phyloP scores from a whole-genome alignment of 2,113 vertebrate species.

The Pelecanoides urinatrix region DNA sequence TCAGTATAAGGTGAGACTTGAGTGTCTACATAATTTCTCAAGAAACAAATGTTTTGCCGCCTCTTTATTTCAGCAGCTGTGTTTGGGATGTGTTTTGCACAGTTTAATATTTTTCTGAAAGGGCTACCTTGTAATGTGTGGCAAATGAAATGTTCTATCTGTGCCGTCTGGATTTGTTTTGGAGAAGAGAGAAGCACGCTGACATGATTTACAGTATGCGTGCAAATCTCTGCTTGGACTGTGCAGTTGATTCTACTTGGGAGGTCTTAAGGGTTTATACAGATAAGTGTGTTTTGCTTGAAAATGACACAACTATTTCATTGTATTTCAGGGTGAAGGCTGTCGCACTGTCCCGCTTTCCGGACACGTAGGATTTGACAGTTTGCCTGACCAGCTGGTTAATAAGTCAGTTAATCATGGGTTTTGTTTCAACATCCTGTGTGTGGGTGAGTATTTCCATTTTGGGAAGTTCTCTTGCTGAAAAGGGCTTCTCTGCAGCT shows the following conservation, averaged over 20 bases:
- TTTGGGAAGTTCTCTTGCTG: conserved; percentile 65
- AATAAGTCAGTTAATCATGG: conserved; percentile 98
- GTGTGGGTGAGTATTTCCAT: conserved; percentile 93
- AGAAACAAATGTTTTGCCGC: background rate
- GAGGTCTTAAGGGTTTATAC: background rate
- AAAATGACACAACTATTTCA: background rate
- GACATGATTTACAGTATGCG: background rate
- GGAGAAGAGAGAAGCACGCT: background rate
- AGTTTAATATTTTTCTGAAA: background rate
- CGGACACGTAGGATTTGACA: conserved; percentile 98
- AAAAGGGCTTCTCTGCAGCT: conserved; percentile 60
- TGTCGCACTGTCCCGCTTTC: conserved; percentile 90
- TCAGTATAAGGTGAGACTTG: background rate
- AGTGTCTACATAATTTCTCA: background rate
- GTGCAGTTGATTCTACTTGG: background rate
- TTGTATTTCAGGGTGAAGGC: conserved; percentile 85
- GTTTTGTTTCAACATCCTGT: conserved; percentile 99
- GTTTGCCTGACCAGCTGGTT: conserved; percentile 99
- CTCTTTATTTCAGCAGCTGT: background rate
- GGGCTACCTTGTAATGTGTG: background rate
- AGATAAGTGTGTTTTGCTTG: background rate
- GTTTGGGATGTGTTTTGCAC: background rate
- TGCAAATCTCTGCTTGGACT: background rate
- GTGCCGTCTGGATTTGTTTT: background rate
- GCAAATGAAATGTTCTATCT: background rate